Percentiles rank a stretch among this genome's conserved stretches.
These are phyloP conservation scores for Parasteatoda tepidariorum DNA, from an alignment of 1,140 invertebrate species.

Conservation along the genomic window DNA sequence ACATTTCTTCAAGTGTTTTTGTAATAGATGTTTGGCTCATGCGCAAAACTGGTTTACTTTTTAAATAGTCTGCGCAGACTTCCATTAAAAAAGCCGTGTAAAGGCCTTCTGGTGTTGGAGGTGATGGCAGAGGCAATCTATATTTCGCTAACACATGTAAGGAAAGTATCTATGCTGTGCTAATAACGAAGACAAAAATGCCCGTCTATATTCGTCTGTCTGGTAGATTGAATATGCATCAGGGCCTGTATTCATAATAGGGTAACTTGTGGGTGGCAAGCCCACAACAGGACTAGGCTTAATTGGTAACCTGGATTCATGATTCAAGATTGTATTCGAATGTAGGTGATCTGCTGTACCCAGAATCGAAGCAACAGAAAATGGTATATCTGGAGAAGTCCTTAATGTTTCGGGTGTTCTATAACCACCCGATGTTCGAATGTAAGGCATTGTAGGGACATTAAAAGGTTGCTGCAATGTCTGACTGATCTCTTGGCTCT, in stretches of 20 bases:
- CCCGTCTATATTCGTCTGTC: slow-evolving; percentile 32
- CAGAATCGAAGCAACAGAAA: neutral
- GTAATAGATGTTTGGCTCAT: too few species aligned
- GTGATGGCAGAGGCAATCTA: too few species aligned
- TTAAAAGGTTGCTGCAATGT: neutral
- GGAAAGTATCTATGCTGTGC: slow-evolving; percentile 37
- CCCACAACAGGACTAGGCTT: slow-evolving; percentile 52
- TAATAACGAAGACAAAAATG: slow-evolving; percentile 8
- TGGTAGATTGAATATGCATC: slow-evolving; percentile 12
- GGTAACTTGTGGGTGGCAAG: slow-evolving; percentile 19
- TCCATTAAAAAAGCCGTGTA: too few species aligned
- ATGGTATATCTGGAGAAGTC: neutral
- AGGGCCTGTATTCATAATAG: neutral
- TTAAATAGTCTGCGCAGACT: too few species aligned
- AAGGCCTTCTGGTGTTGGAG: too few species aligned
- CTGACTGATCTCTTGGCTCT: neutral
- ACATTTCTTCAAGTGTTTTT: too few species aligned
- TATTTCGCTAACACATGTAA: slow-evolving; percentile 1
- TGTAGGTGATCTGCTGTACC: neutral
- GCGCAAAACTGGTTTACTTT: too few species aligned
- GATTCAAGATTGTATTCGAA: neutral
- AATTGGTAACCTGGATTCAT: slow-evolving; percentile 15
- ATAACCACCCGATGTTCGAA: neutral
- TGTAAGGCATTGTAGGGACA: neutral
- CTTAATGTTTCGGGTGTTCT: neutral